phyloP scores from a whole-genome alignment of 2,888 invertebrate genomes.

The Dasypolia templi region DNA sequence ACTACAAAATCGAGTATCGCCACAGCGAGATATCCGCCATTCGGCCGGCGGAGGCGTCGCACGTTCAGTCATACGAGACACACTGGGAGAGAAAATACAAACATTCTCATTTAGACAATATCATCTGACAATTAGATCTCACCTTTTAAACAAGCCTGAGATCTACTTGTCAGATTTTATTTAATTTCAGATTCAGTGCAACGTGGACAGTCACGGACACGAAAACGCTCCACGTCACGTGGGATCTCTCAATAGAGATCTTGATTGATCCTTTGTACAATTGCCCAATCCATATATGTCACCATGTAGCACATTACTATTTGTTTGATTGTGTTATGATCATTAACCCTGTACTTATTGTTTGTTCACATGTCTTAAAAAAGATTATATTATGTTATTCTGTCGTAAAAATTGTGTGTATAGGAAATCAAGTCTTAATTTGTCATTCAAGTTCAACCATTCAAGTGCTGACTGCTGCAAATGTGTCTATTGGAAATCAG shows the following conservation, averaged over 20 bases:
- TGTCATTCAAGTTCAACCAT: not conserved
- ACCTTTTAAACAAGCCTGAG: no score
- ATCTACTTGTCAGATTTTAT: no score
- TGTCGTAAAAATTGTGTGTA: not conserved
- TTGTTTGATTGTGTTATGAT: not conserved
- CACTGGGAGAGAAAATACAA: conserved; percentile 59
- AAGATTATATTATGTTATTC: no score
- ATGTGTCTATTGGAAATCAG: no score
- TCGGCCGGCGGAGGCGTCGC: conserved; percentile 75
- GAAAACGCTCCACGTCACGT: not conserved
- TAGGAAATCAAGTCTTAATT: not conserved
- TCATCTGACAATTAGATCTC: not conserved
- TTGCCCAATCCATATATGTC: no score
- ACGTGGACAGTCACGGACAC: no score
- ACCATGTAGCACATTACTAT: not conserved
- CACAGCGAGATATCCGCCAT: conserved; percentile 76
- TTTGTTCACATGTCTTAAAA: not conserved
- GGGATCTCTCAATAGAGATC: no score
- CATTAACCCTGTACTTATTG: not conserved
- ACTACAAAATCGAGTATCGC: conserved; percentile 74
- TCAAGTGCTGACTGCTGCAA: no score
- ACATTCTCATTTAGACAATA: not conserved
- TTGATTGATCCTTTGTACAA: no score
- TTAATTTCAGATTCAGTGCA: no score
- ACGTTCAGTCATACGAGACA: conserved; percentile 55